Base-by-base conservation (phyloP, 2,888 invertebrate genomes). In the Acanthosepion lycidas region DNA sequence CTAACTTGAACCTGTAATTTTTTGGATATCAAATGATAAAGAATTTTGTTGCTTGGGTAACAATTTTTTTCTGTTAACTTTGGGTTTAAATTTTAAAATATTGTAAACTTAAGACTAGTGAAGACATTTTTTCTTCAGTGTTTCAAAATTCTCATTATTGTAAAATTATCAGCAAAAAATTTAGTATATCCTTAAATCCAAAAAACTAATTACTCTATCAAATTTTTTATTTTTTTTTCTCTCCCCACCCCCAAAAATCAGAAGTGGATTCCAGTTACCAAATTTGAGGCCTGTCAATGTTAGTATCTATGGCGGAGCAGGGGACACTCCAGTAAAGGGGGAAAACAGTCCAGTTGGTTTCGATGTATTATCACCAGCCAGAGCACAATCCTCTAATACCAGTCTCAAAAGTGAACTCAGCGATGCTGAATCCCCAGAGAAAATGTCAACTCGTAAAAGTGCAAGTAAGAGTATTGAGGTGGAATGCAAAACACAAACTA, bases 301-400 rank as follows among this genome's bases (percentile, higher is more conserved):
- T 95, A 95, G 95, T 23, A 96, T 96, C 20, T 95, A 93, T 94
- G 95, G 95, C 64, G 95, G 96, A 55, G 96, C 96, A 49, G 96
- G 96, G 20, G 98, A 98, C 48, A 98, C 98, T 94, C 98, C 98
- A 96, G 95, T 97, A 92, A 98, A 59, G 98, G 98, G 94, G 97
- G 98, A 94, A 97, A 98, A 95, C 97, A 98, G 94, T 97, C 96
- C 96, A 1, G 97, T 51, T 55, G 97, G 97, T 94, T 97, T 96
- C 95, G 97, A 97, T 94, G 96, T 96, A 93, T 96, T 96, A 95
- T 97, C 97, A 6, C 97, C 97, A 8, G 96, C 96, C 91, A 96
- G 97, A 94, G 96, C 96, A 15, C 96, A 96, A 20, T 97, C 97
- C 95, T 96, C 96, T 18, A 97, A 96, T 94, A 95, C 96, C 59